A percentile compares a stretch with the other conserved stretches of the same genome.
phyloP scores from a whole-genome alignment of 2,113 vertebrate species.

The Silurus meridionalis region DNA sequence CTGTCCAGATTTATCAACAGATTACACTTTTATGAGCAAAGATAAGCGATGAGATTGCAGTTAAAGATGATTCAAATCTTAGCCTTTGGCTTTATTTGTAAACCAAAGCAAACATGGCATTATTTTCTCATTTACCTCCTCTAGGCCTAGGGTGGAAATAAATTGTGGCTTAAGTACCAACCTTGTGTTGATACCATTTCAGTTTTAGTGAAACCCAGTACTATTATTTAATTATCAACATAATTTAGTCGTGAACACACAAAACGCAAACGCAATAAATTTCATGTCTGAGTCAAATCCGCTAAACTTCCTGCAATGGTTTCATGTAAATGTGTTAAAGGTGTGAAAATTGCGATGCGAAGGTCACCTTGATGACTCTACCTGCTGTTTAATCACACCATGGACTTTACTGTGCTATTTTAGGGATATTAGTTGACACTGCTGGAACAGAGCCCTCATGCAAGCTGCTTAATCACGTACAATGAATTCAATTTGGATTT shows the following conservation, averaged over 20 bases:
- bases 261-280: neutral
- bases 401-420: slow-evolving; percentile 34
- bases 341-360: slow-evolving; percentile 10
- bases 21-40: slow-evolving; percentile 39
- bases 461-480: slow-evolving; percentile 40
- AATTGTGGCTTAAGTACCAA: slow-evolving; percentile 30
- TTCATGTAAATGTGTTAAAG: slow-evolving; percentile 26
- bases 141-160: slow-evolving; percentile 23
- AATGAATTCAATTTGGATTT: slow-evolving; percentile 35
- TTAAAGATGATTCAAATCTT: slow-evolving; percentile 45
- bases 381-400: slow-evolving; percentile 36
- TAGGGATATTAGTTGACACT: slow-evolving; percentile 36
- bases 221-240: slow-evolving; percentile 29
- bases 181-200: neutral
- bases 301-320: neutral
- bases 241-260: neutral
- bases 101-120: slow-evolving; percentile 24
- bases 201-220: slow-evolving; percentile 28
- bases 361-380: slow-evolving; percentile 42
- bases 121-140: slow-evolving; percentile 41
- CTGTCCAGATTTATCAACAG: slow-evolving; percentile 7
- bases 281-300: neutral
- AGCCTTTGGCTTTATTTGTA: slow-evolving; percentile 52
- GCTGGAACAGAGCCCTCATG: slow-evolving; percentile 25
- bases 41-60: slow-evolving; percentile 48